A percentile compares a stretch with the other conserved stretches of the same genome.
Conservation (phyloP, 2,888 invertebrate species). For the Ramazzottius varieornatus region DNA sequence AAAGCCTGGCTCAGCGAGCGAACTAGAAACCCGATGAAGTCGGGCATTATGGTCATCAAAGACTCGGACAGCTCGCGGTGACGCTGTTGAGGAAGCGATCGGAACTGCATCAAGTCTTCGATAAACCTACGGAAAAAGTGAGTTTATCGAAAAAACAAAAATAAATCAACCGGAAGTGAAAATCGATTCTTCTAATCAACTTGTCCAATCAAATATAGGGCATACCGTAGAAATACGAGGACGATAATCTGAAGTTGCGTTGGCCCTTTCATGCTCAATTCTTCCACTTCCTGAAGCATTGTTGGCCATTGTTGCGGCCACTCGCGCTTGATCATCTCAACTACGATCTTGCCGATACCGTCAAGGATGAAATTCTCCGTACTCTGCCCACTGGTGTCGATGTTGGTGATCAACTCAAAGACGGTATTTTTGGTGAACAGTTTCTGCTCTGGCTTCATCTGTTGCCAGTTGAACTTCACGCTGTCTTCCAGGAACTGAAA, state of each 20-base stretch:
- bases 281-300: slow-evolving; percentile 49
- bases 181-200: too few species aligned
- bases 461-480: neutral
- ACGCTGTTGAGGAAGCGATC: neutral
- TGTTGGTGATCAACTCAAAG: neutral
- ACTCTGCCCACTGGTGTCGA: neutral
- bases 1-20: neutral
- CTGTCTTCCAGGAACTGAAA: neutral
- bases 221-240: neutral
- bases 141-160: neutral
- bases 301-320: slow-evolving; percentile 94
- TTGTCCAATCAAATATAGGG: too few species aligned
- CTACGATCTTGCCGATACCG: slow-evolving; percentile 32
- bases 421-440: neutral
- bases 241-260: neutral
- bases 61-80: neutral
- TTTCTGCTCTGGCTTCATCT: neutral
- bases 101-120: slow-evolving; percentile 3
- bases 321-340: slow-evolving; percentile 83
- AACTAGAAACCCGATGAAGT: neutral
- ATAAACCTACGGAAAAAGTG: neutral
- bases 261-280: slow-evolving; percentile 44
- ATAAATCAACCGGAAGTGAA: neutral
- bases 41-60: neutral
- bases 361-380: neutral